phyloP scores from a whole-genome alignment of 2,797 vertebrate species.

The Eospalax fontanierii region DNA sequence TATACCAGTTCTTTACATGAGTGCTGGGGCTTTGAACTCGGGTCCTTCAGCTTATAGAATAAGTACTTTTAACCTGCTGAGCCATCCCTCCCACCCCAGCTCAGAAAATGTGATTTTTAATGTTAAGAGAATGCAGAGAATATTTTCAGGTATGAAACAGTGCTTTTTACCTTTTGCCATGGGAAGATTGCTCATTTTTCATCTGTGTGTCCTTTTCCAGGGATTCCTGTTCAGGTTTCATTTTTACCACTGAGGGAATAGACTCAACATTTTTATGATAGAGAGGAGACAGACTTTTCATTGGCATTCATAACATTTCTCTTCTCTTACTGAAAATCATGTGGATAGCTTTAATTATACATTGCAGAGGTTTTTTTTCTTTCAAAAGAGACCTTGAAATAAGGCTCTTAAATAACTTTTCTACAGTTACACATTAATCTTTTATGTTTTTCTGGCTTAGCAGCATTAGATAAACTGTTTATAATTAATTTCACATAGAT shows the following conservation, averaged over 20 bases:
- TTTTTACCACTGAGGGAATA: conserved; percentile 66
- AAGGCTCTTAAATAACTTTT: conserved; percentile 77
- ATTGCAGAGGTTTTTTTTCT: conserved; percentile 76
- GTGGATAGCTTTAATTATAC: conserved; percentile 79
- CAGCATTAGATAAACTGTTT: conserved; percentile 75
- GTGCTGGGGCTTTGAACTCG: too few species aligned
- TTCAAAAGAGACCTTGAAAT: conserved; percentile 68
- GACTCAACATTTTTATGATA: conserved; percentile 71
- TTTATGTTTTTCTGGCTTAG: conserved; percentile 52
- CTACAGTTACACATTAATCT: conserved; percentile 74
- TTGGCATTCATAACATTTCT: conserved; percentile 77
- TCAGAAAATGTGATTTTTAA: conserved; percentile 56
- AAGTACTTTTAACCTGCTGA: neutral
- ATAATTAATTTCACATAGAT: conserved; percentile 81
- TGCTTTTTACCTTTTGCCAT: conserved; percentile 68
- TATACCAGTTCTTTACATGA: neutral
- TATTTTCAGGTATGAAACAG: conserved; percentile 21
- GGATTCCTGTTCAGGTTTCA: conserved; percentile 70
- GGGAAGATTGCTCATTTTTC: conserved; percentile 65
- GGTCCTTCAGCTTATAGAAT: neutral
- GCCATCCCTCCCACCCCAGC: neutral
- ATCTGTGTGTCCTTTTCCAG: conserved; percentile 56
- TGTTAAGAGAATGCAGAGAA: conserved; percentile 30
- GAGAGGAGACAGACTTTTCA: conserved; percentile 75
- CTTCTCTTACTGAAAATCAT: conserved; percentile 78